Conservation (phyloP, 2,888 invertebrate genomes). For the Agapostemon virescens region DNA sequence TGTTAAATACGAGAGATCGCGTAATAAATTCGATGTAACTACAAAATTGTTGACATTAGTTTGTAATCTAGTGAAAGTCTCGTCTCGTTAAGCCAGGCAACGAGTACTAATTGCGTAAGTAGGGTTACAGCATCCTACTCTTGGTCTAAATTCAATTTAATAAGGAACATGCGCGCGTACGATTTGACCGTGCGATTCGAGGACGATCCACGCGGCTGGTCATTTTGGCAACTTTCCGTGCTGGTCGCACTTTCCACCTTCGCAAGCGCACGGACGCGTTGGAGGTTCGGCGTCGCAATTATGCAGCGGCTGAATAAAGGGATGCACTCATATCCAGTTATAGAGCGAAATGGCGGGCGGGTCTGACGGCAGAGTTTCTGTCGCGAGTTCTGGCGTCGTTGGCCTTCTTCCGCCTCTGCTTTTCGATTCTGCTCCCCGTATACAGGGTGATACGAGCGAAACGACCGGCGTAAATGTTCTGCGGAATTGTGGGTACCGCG, state of each 20-base stretch:
- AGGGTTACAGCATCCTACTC: neutral
- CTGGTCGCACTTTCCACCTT: conserved; percentile 37
- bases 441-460: conserved; percentile 20
- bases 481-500: conserved; percentile 18
- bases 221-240: conserved; percentile 42
- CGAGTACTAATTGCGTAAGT: neutral
- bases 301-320: conserved; percentile 62
- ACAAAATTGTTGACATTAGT: too few relatives aligned
- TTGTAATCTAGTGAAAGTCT: neutral
- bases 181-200: conserved; percentile 28
- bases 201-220: conserved; percentile 16
- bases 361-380: conserved; percentile 34
- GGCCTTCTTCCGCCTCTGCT: conserved; percentile 3
- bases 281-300: conserved; percentile 57
- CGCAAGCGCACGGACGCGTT: conserved; percentile 16
- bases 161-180: conserved; percentile 8
- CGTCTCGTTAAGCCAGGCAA: neutral
- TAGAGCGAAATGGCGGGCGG: conserved; percentile 37
- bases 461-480: conserved; percentile 19
- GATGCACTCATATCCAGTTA: conserved; percentile 60
- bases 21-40: neutral
- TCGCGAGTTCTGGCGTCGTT: conserved; percentile 35
- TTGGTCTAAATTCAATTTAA: conserved; percentile 24
- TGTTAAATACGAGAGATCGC: neutral
- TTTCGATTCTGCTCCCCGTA: conserved; percentile 10